These are phyloP conservation scores for Tolmerus cingulatus DNA, from an alignment of 2,888 invertebrate species.

Conservation along the genomic window DNA sequence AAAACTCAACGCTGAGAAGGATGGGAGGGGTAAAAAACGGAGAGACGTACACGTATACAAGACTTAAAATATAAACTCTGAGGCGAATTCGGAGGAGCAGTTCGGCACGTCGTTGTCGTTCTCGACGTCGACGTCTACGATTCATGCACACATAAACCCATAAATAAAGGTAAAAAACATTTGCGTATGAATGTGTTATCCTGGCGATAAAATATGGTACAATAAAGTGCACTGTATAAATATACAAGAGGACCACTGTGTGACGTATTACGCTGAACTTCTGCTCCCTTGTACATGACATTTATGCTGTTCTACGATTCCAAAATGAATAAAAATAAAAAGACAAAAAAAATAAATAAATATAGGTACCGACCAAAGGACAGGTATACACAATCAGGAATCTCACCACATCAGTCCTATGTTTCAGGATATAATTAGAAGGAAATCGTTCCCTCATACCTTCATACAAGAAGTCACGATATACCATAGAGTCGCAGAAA, in stretches of 20 bases:
- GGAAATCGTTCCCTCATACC: background rate
- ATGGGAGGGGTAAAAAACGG: background rate
- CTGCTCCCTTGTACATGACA: background rate
- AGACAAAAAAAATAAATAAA: background rate
- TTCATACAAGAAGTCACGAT: background rate
- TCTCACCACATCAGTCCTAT: background rate
- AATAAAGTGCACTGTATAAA: slow-evolving; percentile 24
- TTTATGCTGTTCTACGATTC: background rate
- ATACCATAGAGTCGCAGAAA: background rate
- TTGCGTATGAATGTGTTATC: background rate
- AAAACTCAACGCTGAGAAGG: background rate
- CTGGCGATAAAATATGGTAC: background rate
- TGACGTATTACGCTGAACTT: slow-evolving; percentile 2
- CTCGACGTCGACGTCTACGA: background rate
- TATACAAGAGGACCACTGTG: background rate
- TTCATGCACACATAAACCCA: background rate
- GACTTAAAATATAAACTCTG: slow-evolving; percentile 14
- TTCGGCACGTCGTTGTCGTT: background rate
- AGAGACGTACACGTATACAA: background rate
- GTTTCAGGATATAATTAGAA: slow-evolving; percentile 1
- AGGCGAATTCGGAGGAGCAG: slow-evolving; percentile 16
- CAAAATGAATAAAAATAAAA: background rate
- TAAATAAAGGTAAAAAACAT: slow-evolving; percentile 32
- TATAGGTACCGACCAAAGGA: background rate
- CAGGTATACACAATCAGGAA: slow-evolving; percentile 14